Conservation (phyloP, 2,113 vertebrate genomes). For the Phaetusa simplex region DNA sequence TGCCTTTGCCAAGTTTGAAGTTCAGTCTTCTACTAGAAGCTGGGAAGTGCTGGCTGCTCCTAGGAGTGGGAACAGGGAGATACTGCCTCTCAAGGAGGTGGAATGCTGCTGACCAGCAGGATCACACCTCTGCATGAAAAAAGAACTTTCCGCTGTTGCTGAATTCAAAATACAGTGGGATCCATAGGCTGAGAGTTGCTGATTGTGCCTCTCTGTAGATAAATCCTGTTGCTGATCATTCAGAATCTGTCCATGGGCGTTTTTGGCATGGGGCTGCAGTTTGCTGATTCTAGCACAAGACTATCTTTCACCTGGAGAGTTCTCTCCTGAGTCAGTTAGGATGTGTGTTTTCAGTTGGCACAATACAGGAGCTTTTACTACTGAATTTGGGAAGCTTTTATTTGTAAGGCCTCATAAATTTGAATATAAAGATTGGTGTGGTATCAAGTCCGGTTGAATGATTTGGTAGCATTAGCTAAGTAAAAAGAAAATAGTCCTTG, state of each 20-base stretch:
- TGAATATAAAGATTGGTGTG: not conserved
- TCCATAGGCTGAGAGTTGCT: not conserved
- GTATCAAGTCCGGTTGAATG: not conserved
- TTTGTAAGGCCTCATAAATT: not conserved
- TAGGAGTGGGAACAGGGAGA: not conserved
- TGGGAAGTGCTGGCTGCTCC: not conserved
- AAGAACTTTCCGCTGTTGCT: not conserved
- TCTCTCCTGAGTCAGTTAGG: not conserved
- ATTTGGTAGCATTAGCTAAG: not conserved
- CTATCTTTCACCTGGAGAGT: not conserved
- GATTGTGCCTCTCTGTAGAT: not conserved
- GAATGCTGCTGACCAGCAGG: not conserved
- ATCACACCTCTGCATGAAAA: not conserved
- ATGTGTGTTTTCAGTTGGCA: not conserved
- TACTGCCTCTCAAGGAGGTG: not conserved
- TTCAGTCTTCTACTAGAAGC: not conserved
- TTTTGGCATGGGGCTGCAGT: not conserved
- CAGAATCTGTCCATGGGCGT: not conserved
- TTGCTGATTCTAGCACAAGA: not conserved
- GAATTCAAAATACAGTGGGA: not conserved
- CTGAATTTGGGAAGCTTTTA: not conserved
- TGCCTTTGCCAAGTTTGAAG: not conserved
- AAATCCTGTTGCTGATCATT: not conserved
- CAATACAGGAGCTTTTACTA: not conserved
- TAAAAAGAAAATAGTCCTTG: not conserved